phyloP scores from a whole-genome alignment of 2,113 vertebrate species.

The Pseudorasbora parva region DNA sequence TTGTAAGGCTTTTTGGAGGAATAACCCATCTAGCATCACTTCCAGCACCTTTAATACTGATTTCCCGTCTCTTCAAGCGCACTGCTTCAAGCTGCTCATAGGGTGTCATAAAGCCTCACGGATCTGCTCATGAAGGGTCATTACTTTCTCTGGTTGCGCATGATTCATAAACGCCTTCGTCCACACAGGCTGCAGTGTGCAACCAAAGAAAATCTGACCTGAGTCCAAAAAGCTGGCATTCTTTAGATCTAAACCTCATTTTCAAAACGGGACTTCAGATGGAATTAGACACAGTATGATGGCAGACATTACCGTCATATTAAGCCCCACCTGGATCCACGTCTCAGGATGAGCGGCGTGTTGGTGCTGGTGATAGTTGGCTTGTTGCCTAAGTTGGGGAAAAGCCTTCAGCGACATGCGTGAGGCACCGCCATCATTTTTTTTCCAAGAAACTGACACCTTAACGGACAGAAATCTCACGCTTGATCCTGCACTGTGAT shows the following conservation, averaged over 20 bases:
- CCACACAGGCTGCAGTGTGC: background rate
- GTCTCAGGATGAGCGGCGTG: constrained; percentile 40
- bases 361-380: constrained; percentile 7
- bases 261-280: background rate
- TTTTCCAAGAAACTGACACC: constrained; percentile 37
- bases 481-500: constrained; percentile 2
- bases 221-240: background rate
- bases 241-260: background rate
- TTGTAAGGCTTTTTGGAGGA: background rate
- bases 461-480: constrained; percentile 33
- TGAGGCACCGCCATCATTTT: background rate
- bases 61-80: background rate
- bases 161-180: background rate
- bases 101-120: background rate
- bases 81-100: background rate
- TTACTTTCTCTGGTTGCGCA: background rate
- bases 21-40: background rate
- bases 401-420: background rate
- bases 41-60: background rate
- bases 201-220: background rate
- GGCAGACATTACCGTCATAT: background rate
- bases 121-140: background rate
- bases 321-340: constrained; percentile 9
- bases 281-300: background rate
- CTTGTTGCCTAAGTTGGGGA: background rate